phyloP scores from a whole-genome alignment of 1,140 invertebrate species.

The Papilio aristodemus region DNA sequence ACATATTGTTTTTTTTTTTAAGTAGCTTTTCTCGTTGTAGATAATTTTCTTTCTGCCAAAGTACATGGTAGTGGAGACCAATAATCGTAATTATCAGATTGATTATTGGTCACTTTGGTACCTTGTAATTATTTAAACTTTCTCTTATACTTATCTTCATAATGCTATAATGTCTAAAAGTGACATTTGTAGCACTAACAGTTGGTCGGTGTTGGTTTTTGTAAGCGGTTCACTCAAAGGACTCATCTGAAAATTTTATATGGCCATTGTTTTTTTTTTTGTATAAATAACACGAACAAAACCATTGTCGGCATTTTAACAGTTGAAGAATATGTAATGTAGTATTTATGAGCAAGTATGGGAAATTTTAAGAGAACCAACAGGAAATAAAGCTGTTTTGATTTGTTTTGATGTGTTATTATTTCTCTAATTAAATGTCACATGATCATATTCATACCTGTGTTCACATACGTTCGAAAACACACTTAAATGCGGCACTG shows the following conservation, averaged over 20 bases:
- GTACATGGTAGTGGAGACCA: conserved; percentile 21
- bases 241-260: conserved; percentile 48
- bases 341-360: conserved; percentile 69
- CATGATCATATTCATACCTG: background rate
- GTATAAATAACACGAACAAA: conserved; percentile 46
- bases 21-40: conserved; percentile 13
- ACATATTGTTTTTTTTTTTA: conserved; percentile 29
- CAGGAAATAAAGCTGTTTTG: conserved; percentile 77
- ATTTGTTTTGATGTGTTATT: conserved; percentile 69
- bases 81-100: background rate
- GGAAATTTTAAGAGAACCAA: conserved; percentile 67
- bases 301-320: conserved; percentile 44
- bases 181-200: conserved; percentile 20
- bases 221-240: conserved; percentile 45
- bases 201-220: conserved; percentile 38
- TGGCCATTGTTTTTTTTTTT: conserved; percentile 37
- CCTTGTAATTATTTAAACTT: conserved; percentile 8
- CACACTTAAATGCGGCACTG: too few species aligned
- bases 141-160: conserved; percentile 18
- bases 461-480: background rate
- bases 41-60: conserved; percentile 34
- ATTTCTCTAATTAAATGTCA: conserved; percentile 39
- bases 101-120: conserved; percentile 1
- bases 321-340: conserved; percentile 59
- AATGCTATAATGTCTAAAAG: conserved; percentile 3